Conservation (phyloP, 2,888 invertebrate species). For the Belgica antarctica region DNA sequence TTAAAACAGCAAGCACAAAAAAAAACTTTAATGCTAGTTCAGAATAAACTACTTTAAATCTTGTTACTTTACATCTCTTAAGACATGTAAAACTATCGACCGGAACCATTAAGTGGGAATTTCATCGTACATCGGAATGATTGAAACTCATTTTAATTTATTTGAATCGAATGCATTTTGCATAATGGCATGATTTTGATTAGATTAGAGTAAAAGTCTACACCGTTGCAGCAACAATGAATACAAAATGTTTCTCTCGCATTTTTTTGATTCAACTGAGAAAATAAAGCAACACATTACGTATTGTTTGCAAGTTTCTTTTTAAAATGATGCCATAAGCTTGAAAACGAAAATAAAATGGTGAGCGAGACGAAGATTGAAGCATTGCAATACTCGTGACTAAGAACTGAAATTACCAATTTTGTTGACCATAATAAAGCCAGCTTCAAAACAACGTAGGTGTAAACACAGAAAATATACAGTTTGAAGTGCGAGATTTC, state of each 20-base stretch:
- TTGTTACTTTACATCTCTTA: too few relatives aligned
- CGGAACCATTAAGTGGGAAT: slow-evolving; percentile 30
- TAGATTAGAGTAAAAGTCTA: not conserved
- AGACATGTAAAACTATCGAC: slow-evolving; percentile 30
- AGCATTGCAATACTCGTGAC: slow-evolving; percentile 12
- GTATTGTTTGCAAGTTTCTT: not conserved
- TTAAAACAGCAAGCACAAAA: not conserved
- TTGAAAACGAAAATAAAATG: not conserved
- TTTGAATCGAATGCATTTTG: slow-evolving; percentile 4
- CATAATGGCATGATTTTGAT: not conserved
- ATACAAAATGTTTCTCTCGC: not conserved
- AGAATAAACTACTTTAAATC: too few relatives aligned
- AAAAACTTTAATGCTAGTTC: too few relatives aligned
- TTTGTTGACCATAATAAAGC: slow-evolving; percentile 25
- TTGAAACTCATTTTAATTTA: too few relatives aligned
- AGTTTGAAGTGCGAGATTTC: slow-evolving; percentile 20
- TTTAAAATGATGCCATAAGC: not conserved
- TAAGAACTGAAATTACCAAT: slow-evolving; percentile 19
- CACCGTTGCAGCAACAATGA: not conserved
- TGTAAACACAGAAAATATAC: not conserved
- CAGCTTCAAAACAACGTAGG: not conserved
- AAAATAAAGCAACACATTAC: too few relatives aligned
- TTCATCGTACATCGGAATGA: slow-evolving; percentile 17
- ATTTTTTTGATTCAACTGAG: not conserved
- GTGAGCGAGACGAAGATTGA: not conserved